Evolutionary conservation across 2,888 invertebrate species (phyloP), one percentile per base, ranked within the genome.

Genomic region (Neoascia interrupta): DNA sequence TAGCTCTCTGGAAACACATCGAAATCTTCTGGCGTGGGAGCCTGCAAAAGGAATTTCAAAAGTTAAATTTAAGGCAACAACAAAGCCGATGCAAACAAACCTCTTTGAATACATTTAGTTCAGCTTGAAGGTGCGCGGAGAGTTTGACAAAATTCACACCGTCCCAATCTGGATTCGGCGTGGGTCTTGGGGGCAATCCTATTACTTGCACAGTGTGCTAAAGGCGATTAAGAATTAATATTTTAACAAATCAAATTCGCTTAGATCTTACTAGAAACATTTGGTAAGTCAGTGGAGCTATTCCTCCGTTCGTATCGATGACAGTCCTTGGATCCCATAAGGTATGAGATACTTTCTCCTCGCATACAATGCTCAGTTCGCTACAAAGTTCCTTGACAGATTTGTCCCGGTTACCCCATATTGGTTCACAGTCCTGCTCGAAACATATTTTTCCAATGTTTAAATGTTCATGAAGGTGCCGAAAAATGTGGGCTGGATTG

Each of bases 361-460:
- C 85, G 51, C 90, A 91, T 45, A 88, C 84, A 1, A 94, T 91
- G 16, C 90, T 91, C 36, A 90, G 85, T 70, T 92, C 90, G 0
- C 86, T 84, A 83, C 94, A 93, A 13, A 91, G 85, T 0, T 81
- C 68, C 82, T 90, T 91, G 0, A 93, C 92, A 3, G 87, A 84
- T 15, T 91, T 89, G 85, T 94, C 94, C 1, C 94, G 89, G 0
- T 88, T 86, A 6, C 90, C 90, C 93, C 93, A 94, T 47, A 93
- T 91, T 0, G 94, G 93, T 86, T 94, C 94, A 83, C 93, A 93
- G 83, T 94, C 94, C 86, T 92, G 91, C 84, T 92, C 92, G 84
- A 91, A 92, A 82, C 91, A 91, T 5, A 92, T 84, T 81, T 87
- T 90, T 39, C 88, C 88, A 58, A 92, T 84, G 85, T 91, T 91